phyloP scores from a whole-genome alignment of 2,888 invertebrate species.

The Lithophane socia region DNA sequence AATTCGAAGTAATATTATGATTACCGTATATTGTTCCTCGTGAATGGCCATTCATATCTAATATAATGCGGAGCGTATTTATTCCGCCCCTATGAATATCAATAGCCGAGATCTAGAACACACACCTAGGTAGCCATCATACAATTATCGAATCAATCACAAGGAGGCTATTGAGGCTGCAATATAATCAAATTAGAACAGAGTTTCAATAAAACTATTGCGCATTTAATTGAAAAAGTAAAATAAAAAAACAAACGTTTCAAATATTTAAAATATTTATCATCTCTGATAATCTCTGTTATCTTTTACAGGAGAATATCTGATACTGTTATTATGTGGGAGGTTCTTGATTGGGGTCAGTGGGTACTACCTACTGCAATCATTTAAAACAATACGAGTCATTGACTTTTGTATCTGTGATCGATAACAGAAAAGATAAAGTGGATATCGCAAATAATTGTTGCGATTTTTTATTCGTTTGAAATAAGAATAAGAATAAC shows the following conservation, averaged over 20 bases:
- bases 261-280: background rate
- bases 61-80: slow-evolving; percentile 36
- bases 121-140: slow-evolving; percentile 6
- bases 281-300: slow-evolving; percentile 11
- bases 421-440: slow-evolving; percentile 9
- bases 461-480: background rate
- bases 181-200: slow-evolving; percentile 34
- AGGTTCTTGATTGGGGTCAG: slow-evolving; percentile 11
- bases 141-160: slow-evolving; percentile 42
- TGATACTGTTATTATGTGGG: background rate
- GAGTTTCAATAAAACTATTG: background rate
- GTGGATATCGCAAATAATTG: background rate
- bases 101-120: slow-evolving; percentile 31
- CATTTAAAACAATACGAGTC: background rate
- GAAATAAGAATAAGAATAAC: background rate
- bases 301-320: slow-evolving; percentile 1
- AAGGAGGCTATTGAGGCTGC: slow-evolving; percentile 11
- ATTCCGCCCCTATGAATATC: slow-evolving; percentile 55
- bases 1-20: slow-evolving; percentile 34
- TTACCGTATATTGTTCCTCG: slow-evolving; percentile 40
- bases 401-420: background rate
- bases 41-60: slow-evolving; percentile 31
- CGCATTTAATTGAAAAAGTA: background rate
- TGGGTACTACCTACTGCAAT: background rate
- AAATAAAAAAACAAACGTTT: background rate